These are phyloP conservation scores for Bucco capensis DNA, from an alignment of 2,113 vertebrate genomes.

Conservation along the genomic window DNA sequence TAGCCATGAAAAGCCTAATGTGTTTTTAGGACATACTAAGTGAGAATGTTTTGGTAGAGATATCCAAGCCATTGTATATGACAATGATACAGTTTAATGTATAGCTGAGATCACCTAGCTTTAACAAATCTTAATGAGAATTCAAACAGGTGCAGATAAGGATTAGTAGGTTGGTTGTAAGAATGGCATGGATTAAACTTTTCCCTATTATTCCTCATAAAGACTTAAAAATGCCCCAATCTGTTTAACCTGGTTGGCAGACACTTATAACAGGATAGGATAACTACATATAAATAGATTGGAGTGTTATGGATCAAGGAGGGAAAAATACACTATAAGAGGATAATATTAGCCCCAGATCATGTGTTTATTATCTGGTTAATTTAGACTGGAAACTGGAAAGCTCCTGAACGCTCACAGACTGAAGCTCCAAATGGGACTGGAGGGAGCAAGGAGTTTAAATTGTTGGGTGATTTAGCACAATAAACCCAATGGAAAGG, in stretches of 20 bases:
- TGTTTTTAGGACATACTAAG: neutral
- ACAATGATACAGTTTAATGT: neutral
- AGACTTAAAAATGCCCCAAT: neutral
- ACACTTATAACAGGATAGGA: neutral
- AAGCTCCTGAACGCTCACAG: neutral
- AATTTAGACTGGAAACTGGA: neutral
- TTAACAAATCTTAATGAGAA: neutral
- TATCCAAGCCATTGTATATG: neutral
- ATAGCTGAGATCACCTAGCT: neutral
- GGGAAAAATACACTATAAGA: neutral
- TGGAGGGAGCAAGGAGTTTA: neutral
- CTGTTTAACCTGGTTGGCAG: neutral
- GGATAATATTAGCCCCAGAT: neutral
- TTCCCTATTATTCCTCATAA: neutral
- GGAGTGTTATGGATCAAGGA: neutral
- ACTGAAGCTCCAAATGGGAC: neutral
- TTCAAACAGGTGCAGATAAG: neutral
- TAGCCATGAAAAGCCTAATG: neutral
- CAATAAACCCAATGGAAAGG: neutral
- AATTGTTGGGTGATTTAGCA: neutral
- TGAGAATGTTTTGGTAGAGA: neutral
- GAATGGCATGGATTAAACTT: neutral
- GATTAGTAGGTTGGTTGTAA: neutral
- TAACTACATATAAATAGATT: neutral
- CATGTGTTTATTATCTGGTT: neutral